phyloP scores from a whole-genome alignment of 2,888 invertebrate genomes.

The Campaea margaritaria region DNA sequence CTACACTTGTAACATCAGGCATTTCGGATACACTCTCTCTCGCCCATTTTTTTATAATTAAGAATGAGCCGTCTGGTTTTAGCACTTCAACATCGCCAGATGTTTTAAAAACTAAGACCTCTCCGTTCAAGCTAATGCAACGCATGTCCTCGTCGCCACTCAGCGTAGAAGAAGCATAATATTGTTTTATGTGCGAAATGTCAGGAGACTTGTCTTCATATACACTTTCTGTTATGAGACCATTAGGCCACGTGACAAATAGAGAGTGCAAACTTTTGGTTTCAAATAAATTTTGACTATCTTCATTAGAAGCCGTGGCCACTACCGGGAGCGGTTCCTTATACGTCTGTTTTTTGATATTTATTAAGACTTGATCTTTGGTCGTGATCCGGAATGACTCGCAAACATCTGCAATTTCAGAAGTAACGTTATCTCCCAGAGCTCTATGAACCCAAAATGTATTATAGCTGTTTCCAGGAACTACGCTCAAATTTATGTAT shows the following conservation, averaged over 20 bases:
- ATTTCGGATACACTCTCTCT: constrained; percentile 43
- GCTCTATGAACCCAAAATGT: constrained; percentile 74
- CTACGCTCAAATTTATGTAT: constrained; percentile 64
- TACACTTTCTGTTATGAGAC: constrained; percentile 72
- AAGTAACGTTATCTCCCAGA: constrained; percentile 56
- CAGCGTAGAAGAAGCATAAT: constrained; percentile 46
- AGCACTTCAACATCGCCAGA: constrained; percentile 66
- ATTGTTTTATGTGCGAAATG: constrained; percentile 75
- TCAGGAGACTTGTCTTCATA: constrained; percentile 62
- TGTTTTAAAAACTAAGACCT: constrained; percentile 70
- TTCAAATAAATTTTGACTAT: constrained; percentile 48
- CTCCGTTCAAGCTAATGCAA: constrained; percentile 73
- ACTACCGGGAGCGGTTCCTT: constrained; percentile 42
- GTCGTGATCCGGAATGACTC: constrained; percentile 72
- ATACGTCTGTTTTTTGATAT: constrained; percentile 67
- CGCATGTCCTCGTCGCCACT: constrained; percentile 67
- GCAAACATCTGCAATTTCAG: constrained; percentile 54
- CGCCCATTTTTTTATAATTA: constrained; percentile 64
- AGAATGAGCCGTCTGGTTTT: constrained; percentile 65
- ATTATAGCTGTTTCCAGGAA: constrained; percentile 66
- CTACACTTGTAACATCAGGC: constrained; percentile 50
- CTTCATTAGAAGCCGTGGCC: constrained; percentile 33
- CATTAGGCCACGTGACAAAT: constrained; percentile 76
- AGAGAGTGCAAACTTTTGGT: constrained; percentile 62
- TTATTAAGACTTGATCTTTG: constrained; percentile 68